phyloP scores from a whole-genome alignment of 53 echinoderm and acorn worm species.

The Patiria pectinifera region DNA sequence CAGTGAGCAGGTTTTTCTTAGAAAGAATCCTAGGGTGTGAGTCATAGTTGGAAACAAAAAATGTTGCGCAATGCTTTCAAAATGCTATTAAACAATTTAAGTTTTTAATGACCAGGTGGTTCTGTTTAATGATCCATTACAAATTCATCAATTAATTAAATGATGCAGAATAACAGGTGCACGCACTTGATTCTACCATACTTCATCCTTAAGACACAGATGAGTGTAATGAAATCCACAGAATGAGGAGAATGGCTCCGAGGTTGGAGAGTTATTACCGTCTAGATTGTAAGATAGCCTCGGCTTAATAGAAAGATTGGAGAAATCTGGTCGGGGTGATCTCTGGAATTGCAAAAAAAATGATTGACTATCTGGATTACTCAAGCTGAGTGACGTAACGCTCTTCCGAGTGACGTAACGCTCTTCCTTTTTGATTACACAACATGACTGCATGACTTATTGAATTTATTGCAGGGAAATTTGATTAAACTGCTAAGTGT shows the following conservation, averaged over 20 bases:
- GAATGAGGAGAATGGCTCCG: neutral
- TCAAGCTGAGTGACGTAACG: neutral
- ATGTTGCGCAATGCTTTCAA: neutral
- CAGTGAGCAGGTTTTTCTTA: too few relatives aligned
- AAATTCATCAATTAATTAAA: neutral
- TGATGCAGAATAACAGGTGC: neutral
- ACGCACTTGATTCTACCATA: neutral
- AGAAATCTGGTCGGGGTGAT: neutral
- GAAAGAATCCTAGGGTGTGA: too few relatives aligned
- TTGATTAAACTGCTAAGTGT: neutral
- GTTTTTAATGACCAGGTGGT: neutral
- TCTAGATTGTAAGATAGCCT: neutral
- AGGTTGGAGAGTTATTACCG: neutral
- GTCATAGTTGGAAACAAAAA: too few relatives aligned
- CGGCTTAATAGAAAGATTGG: neutral
- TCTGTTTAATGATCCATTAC: neutral
- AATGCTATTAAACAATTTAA: neutral
- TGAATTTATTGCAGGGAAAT: neutral
- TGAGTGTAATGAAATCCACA: neutral
- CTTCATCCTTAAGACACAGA: neutral
- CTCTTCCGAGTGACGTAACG: neutral
- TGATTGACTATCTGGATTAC: neutral
- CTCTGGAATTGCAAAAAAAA: conserved; percentile 5
- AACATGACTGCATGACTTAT: neutral
- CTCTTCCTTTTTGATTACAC: neutral